Evolutionary conservation across 2,113 vertebrate species (phyloP).

Genomic region (Apus apus): DNA sequence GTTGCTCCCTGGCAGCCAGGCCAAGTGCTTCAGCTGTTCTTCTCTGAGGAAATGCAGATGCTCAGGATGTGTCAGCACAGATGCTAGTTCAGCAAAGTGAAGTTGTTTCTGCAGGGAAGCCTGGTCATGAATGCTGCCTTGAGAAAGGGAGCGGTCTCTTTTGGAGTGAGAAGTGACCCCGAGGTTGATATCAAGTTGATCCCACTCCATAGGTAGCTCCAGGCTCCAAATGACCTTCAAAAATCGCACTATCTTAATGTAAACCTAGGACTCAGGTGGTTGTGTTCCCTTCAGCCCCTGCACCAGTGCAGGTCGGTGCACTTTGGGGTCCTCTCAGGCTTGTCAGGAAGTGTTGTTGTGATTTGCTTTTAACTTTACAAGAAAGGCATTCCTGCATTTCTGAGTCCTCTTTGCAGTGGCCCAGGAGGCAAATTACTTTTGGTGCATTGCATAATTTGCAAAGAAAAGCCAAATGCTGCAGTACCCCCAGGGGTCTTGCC

Average conservation of each 20-base stretch:
- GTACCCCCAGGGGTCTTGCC: neutral
- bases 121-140: neutral
- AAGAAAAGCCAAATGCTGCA: neutral
- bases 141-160: neutral
- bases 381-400: neutral
- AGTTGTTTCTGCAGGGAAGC: neutral
- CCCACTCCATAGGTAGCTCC: neutral
- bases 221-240: neutral
- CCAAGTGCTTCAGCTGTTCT: neutral
- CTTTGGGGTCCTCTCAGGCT: neutral
- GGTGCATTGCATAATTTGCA: neutral
- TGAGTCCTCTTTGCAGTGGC: neutral
- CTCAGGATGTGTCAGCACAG: neutral
- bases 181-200: neutral
- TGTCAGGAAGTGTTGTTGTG: neutral
- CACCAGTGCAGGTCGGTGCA: neutral
- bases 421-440: neutral
- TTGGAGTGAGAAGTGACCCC: neutral
- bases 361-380: neutral
- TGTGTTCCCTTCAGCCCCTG: neutral
- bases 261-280: neutral
- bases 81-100: neutral
- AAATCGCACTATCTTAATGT: neutral
- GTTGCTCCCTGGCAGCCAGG: neutral
- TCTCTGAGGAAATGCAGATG: neutral